A percentile compares a stretch with the other conserved stretches of the same genome.
These are phyloP conservation scores for Pipa parva DNA, from an alignment of 2,113 vertebrate species.

Conservation along the genomic window DNA sequence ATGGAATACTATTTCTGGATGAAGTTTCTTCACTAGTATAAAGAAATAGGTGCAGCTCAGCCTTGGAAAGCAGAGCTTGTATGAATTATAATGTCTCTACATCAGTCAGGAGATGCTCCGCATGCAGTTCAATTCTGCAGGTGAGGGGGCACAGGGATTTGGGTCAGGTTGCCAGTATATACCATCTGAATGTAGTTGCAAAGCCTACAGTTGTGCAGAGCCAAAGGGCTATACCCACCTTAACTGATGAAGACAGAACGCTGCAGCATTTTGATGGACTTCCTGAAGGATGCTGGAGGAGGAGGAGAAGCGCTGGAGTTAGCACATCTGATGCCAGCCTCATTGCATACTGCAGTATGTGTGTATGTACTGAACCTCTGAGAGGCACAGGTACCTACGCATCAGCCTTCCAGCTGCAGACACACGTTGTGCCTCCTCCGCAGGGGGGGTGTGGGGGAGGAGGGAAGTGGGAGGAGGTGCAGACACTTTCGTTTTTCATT, in stretches of 20 bases:
- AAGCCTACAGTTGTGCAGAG: not conserved
- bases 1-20: no score
- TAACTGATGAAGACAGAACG: slow-evolving; percentile 7
- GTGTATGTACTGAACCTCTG: slow-evolving; percentile 52
- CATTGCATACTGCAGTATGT: slow-evolving; percentile 53
- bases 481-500: slow-evolving; percentile 28
- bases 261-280: slow-evolving; percentile 49
- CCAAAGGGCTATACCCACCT: slow-evolving; percentile 5
- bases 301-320: slow-evolving; percentile 49
- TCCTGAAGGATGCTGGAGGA: slow-evolving; percentile 48
- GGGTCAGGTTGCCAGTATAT: no score
- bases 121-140: not conserved
- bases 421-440: slow-evolving; percentile 50
- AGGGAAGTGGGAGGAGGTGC: slow-evolving; percentile 8
- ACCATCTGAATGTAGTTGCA: not conserved
- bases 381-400: slow-evolving; percentile 57
- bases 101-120: not conserved
- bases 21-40: no score
- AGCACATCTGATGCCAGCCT: slow-evolving; percentile 58
- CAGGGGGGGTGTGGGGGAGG: slow-evolving; percentile 27
- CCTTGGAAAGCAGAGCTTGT: not conserved
- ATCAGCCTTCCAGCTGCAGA: slow-evolving; percentile 58
- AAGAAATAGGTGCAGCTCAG: no score
- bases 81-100: not conserved
- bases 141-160: not conserved